Evolutionary conservation across 2,113 vertebrate genomes (phyloP).

Genomic region (Clarias magur): DNA sequence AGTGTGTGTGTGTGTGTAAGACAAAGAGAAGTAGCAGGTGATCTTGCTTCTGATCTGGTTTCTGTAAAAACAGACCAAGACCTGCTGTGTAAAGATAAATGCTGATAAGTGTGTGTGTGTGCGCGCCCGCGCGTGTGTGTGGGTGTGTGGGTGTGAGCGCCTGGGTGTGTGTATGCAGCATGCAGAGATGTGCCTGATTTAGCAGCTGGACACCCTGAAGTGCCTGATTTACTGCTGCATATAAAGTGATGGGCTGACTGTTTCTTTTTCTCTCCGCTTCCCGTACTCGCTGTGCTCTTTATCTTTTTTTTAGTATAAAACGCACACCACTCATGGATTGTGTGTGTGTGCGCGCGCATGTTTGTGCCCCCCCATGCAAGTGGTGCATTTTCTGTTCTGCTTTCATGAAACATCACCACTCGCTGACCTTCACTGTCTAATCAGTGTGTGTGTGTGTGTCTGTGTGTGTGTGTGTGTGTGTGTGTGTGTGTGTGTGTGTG

Average conservation of each 20-base stretch:
- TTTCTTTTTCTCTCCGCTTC: background rate
- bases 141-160: background rate
- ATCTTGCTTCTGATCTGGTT: conserved; percentile 11
- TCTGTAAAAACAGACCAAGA: background rate
- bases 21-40: background rate
- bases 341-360: background rate
- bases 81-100: background rate
- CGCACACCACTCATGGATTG: background rate
- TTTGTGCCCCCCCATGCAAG: background rate
- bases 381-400: background rate
- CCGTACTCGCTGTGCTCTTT: background rate
- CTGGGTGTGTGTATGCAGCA: background rate
- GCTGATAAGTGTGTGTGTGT: conserved; percentile 25
- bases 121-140: background rate
- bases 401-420: background rate
- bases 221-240: background rate
- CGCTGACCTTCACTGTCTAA: background rate
- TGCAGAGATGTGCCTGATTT: background rate
- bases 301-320: background rate
- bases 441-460: too few species aligned
- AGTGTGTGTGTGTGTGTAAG: background rate
- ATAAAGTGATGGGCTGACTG: background rate
- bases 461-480: too few species aligned
- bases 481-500: too few species aligned
- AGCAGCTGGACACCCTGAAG: background rate